Conservation (phyloP, 1,140 invertebrate genomes). For the Glossosoma conforme region DNA sequence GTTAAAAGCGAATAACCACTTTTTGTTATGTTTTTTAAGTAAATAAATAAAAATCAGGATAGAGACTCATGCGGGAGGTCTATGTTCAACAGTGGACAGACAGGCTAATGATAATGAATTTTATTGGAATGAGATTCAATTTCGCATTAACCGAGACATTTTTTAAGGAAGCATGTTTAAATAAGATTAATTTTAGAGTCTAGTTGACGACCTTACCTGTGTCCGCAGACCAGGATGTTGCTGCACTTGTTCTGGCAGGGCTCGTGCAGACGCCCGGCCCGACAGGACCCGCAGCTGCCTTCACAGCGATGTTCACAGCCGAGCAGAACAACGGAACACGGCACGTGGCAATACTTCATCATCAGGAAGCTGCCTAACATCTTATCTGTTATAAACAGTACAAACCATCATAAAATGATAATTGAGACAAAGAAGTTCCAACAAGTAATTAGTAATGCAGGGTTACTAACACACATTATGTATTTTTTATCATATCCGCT, state of each 20-base stretch:
- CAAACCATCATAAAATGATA: neutral
- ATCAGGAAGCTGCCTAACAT: neutral
- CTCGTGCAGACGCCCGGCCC: slow-evolving; percentile 59
- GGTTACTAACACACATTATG: neutral
- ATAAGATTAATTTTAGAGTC: no score
- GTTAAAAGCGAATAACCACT: no score
- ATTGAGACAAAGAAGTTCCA: neutral
- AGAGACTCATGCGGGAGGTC: neutral
- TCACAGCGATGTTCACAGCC: slow-evolving; percentile 56
- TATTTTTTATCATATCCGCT: neutral
- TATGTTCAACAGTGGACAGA: neutral
- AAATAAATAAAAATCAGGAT: neutral
- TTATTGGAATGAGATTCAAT: neutral
- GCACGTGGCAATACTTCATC: slow-evolving; percentile 39
- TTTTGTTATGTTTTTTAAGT: neutral
- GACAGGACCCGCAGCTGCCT: slow-evolving; percentile 59
- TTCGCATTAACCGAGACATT: neutral
- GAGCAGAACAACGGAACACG: slow-evolving; percentile 43
- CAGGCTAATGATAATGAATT: neutral
- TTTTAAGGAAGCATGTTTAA: neutral
- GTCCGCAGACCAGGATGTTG: slow-evolving; percentile 58
- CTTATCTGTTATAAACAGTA: slow-evolving; percentile 3
- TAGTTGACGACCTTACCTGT: no score
- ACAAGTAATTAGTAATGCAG: neutral
- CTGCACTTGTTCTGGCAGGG: slow-evolving; percentile 57